These are phyloP conservation scores for Hylaea fasciaria DNA, from an alignment of 2,888 invertebrate species.

Conservation along the genomic window DNA sequence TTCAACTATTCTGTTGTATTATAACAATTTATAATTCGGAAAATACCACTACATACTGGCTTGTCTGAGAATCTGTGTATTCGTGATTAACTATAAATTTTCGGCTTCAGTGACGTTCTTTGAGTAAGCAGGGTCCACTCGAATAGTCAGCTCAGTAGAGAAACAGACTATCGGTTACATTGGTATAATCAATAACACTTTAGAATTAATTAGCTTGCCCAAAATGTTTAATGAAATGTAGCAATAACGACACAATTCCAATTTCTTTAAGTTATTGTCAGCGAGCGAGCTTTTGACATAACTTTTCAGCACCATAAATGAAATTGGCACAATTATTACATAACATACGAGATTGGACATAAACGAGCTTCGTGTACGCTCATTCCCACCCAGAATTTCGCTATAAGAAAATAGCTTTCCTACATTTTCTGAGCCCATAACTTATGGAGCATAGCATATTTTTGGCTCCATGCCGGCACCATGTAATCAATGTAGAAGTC, in stretches of 20 bases:
- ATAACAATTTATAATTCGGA: neutral
- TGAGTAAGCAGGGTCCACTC: too few species aligned
- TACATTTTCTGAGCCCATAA: constrained; percentile 38
- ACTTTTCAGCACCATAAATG: constrained; percentile 15
- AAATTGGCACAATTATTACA: constrained; percentile 31
- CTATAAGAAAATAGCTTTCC: constrained; percentile 37
- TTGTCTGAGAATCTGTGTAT: too few species aligned
- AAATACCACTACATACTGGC: neutral
- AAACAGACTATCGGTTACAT: too few species aligned
- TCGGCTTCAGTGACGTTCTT: too few species aligned
- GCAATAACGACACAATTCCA: neutral
- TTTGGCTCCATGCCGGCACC: constrained; percentile 39
- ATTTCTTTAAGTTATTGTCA: neutral
- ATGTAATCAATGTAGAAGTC: constrained; percentile 39
- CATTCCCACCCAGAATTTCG: constrained; percentile 32
- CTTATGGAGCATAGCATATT: constrained; percentile 40
- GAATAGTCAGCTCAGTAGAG: too few species aligned
- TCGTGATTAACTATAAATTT: too few species aligned
- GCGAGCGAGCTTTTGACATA: constrained; percentile 4
- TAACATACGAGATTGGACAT: constrained; percentile 22
- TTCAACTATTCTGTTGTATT: too few species aligned
- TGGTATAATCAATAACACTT: neutral
- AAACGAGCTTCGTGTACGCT: constrained; percentile 23
- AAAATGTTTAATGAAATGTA: neutral
- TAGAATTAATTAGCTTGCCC: neutral